Conservation (phyloP, 2,113 vertebrate species). For the Leptocoma aspasia region DNA sequence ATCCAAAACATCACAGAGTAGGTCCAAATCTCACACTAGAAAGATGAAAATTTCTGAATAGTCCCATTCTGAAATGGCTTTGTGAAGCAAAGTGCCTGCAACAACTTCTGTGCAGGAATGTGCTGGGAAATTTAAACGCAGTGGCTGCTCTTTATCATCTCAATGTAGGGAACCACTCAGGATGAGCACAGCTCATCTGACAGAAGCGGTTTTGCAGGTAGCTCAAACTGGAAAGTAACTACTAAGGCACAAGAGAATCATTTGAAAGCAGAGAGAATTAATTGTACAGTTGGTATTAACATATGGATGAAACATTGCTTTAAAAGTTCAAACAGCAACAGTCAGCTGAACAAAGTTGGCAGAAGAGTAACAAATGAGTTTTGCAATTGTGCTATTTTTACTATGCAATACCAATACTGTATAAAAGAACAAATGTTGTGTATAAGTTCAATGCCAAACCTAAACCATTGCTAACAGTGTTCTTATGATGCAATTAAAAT, state of each 20-base stretch:
- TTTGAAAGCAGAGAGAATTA: conserved; percentile 24
- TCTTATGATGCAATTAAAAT: conserved; percentile 25
- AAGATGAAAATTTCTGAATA: neutral
- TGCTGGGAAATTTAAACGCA: neutral
- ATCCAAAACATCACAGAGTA: neutral
- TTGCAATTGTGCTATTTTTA: conserved; percentile 62
- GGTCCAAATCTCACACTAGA: neutral
- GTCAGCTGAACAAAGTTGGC: conserved; percentile 52
- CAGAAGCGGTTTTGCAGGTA: neutral
- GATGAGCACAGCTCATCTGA: neutral
- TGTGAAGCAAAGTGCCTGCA: neutral
- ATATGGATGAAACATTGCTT: conserved; percentile 62
- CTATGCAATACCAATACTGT: conserved; percentile 28
- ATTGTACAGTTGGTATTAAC: conserved; percentile 40
- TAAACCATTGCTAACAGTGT: conserved; percentile 25
- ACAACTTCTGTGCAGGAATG: neutral
- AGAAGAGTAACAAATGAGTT: conserved; percentile 60
- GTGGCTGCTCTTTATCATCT: neutral
- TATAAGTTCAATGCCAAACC: conserved; percentile 31
- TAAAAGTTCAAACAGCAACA: conserved; percentile 57
- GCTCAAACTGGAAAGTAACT: neutral
- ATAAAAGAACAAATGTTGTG: conserved; percentile 42
- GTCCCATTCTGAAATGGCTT: neutral
- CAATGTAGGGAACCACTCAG: neutral
- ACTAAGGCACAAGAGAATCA: neutral